Percentiles rank a stretch among this genome's conserved stretches.
phyloP scores from a whole-genome alignment of 2,113 vertebrate genomes.

The Trematomus loennbergii region DNA sequence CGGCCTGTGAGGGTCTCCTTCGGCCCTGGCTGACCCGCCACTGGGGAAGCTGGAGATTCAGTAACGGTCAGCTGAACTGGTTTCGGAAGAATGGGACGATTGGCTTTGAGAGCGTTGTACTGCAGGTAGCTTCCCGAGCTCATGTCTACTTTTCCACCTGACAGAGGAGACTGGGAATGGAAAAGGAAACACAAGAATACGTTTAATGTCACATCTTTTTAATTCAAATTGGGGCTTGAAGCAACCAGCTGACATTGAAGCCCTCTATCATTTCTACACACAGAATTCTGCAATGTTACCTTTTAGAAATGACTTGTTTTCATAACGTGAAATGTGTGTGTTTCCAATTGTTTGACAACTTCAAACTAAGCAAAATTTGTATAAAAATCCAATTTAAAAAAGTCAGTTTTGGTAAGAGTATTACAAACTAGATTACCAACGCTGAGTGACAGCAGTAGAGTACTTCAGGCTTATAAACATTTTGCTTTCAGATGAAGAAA shows the following conservation, averaged over 20 bases:
- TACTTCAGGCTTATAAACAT: background rate
- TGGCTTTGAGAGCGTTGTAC: slow-evolving; percentile 85
- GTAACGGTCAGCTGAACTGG: slow-evolving; percentile 82
- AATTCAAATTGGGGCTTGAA: background rate
- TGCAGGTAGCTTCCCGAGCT: slow-evolving; percentile 85
- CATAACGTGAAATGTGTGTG: background rate
- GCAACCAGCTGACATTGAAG: background rate
- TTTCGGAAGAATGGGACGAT: slow-evolving; percentile 86
- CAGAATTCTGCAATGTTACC: no score
- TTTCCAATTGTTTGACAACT: background rate
- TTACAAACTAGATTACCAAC: background rate
- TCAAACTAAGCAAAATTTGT: background rate
- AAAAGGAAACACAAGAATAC: background rate
- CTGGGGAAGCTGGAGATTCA: slow-evolving; percentile 66
- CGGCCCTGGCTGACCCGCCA: slow-evolving; percentile 73
- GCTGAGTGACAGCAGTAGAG: background rate
- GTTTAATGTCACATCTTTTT: background rate
- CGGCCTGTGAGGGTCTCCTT: slow-evolving; percentile 85
- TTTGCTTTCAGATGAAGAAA: background rate
- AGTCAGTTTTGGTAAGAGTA: background rate
- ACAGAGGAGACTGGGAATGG: slow-evolving; percentile 72
- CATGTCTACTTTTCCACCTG: slow-evolving; percentile 79
- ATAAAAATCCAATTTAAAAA: no score
- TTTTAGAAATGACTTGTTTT: background rate
- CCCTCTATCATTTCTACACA: background rate